Percentiles rank a stretch among this genome's conserved stretches.
phyloP scores from a whole-genome alignment of 2,888 invertebrate species.

The Vannuccia rotundouncinata region DNA sequence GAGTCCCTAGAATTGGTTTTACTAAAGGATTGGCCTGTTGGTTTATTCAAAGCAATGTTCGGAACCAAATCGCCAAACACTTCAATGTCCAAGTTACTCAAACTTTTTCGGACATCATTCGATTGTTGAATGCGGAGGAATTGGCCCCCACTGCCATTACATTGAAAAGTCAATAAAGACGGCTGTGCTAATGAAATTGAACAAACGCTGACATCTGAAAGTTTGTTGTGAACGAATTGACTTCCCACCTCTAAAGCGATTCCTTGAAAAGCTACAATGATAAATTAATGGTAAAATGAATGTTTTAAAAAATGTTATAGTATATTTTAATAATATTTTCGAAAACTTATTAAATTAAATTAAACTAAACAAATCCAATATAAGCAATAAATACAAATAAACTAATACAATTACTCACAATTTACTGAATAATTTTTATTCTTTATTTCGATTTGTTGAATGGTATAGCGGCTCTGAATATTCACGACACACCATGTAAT shows the following conservation, averaged over 20 bases:
- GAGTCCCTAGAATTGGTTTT: background rate
- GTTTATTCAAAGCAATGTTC: background rate
- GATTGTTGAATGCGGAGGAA: background rate
- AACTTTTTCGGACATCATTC: background rate
- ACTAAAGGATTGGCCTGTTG: background rate
- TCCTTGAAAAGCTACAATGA: background rate
- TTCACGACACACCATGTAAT: background rate
- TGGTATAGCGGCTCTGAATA: background rate
- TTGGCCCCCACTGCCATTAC: background rate
- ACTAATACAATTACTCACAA: background rate
- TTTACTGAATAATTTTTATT: background rate
- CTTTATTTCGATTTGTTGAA: background rate
- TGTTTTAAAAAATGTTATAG: background rate
- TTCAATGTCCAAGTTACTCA: background rate
- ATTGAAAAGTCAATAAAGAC: background rate
- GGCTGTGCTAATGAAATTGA: background rate
- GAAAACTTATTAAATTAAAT: too few relatives aligned
- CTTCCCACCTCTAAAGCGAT: background rate
- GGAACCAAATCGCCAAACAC: background rate
- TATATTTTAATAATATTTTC: too few relatives aligned
- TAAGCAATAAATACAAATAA: too few relatives aligned
- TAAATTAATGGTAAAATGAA: background rate
- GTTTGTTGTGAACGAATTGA: background rate
- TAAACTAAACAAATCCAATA: too few relatives aligned
- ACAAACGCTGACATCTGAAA: background rate